These are phyloP conservation scores for Sinocyclocheilus grahami DNA, from an alignment of 2,113 vertebrate species.

Conservation along the genomic window DNA sequence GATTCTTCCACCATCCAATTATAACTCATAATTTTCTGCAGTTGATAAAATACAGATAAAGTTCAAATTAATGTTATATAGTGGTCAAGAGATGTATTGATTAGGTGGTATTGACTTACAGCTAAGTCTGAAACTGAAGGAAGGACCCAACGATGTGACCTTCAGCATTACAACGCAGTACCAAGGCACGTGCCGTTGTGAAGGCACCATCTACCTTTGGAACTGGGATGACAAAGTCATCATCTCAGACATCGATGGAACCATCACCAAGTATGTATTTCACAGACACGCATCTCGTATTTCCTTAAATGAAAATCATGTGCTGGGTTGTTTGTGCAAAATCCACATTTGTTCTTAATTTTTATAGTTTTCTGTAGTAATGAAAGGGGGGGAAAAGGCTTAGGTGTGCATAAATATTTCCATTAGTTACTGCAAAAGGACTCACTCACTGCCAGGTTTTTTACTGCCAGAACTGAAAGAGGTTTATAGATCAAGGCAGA, in stretches of 20 bases:
- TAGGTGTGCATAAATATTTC: conserved; percentile 19
- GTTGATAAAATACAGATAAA: too few relatives aligned
- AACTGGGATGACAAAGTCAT: conserved; percentile 96
- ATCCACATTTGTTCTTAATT: background rate
- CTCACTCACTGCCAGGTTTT: conserved; percentile 18
- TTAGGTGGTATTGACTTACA: conserved; percentile 58
- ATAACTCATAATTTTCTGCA: too few relatives aligned
- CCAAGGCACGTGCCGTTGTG: conserved; percentile 95
- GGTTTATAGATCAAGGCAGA: background rate
- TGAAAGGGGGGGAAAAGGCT: background rate
- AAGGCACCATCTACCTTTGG: conserved; percentile 97
- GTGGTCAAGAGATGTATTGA: background rate
- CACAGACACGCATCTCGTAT: background rate
- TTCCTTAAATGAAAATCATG: background rate
- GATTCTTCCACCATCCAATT: too few relatives aligned
- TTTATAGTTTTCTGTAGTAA: background rate
- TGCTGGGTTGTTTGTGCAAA: background rate
- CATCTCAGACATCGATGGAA: conserved; percentile 97
- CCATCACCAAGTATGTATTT: conserved; percentile 90
- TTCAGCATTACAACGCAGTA: conserved; percentile 99
- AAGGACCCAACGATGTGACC: conserved; percentile 93
- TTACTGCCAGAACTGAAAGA: background rate
- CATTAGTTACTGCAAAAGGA: background rate
- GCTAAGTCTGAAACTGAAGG: conserved; percentile 90
- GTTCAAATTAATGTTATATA: background rate